Evolutionary conservation across 2,888 invertebrate genomes (phyloP).

Genomic region (Sinotaia quadrata): DNA sequence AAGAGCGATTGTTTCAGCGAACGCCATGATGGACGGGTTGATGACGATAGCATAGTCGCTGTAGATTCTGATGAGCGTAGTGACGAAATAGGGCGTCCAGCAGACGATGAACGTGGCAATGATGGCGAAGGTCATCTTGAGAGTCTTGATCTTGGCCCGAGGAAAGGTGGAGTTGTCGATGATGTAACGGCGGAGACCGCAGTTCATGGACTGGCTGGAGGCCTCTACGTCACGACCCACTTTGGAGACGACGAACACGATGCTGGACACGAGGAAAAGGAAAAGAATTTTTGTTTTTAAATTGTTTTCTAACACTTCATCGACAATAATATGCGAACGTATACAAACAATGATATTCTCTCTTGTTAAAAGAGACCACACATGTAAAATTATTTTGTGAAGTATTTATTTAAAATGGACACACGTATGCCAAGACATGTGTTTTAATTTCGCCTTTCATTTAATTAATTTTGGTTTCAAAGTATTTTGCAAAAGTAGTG

Average conservation of each 20-base stretch:
- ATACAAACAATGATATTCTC: too few relatives aligned
- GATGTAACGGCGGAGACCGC: constrained; percentile 45
- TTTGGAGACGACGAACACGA: constrained; percentile 36
- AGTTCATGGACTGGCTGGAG: constrained; percentile 35
- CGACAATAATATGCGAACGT: too few relatives aligned
- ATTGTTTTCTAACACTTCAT: too few relatives aligned
- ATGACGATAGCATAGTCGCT: constrained; percentile 67
- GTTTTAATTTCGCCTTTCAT: too few relatives aligned
- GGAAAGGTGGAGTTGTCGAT: constrained; percentile 68
- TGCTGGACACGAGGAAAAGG: constrained; percentile 20
- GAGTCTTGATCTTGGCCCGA: constrained; percentile 73
- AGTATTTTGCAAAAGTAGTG: too few relatives aligned
- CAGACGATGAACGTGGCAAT: constrained; percentile 72
- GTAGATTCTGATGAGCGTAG: constrained; percentile 72
- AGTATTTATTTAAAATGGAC: too few relatives aligned
- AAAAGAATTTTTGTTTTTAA: too few relatives aligned
- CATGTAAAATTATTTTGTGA: too few relatives aligned
- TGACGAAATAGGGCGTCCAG: constrained; percentile 74
- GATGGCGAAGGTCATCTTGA: constrained; percentile 73
- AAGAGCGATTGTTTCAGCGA: constrained; percentile 70
- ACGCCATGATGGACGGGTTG: constrained; percentile 67
- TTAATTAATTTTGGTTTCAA: too few relatives aligned
- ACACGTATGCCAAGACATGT: too few relatives aligned
- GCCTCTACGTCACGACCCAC: constrained; percentile 34
- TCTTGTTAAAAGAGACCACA: too few relatives aligned